Percentiles rank a stretch among this genome's conserved stretches.
Evolutionary conservation across 1,140 invertebrate genomes (phyloP).

Genomic region (Linepithema humile): DNA sequence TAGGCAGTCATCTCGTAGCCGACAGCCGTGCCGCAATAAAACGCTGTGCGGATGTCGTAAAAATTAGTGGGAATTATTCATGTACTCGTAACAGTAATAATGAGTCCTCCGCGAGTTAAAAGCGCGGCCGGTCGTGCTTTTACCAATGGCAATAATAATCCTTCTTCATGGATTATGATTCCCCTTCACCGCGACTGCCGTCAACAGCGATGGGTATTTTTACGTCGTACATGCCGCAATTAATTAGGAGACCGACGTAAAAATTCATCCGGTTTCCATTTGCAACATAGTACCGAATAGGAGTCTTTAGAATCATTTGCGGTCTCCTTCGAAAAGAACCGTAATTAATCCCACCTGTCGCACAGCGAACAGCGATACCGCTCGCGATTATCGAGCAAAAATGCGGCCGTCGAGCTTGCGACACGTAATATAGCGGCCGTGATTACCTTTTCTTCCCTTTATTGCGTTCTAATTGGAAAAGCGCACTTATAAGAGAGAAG

Average conservation of each 20-base stretch:
- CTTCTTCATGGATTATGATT: constrained; percentile 45
- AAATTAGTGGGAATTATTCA: constrained; percentile 57
- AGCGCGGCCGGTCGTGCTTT: constrained; percentile 37
- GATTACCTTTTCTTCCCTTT: constrained; percentile 61
- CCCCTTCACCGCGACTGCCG: neutral
- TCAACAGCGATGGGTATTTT: constrained; percentile 35
- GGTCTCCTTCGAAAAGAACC: constrained; percentile 13
- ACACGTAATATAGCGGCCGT: constrained; percentile 50
- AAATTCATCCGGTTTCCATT: constrained; percentile 58
- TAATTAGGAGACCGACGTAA: constrained; percentile 58
- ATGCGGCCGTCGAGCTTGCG: constrained; percentile 38
- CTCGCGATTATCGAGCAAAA: constrained; percentile 47
- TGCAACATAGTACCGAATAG: neutral
- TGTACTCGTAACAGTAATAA: constrained; percentile 17
- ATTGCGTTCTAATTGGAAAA: constrained; percentile 50
- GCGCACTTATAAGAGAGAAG: constrained; percentile 26
- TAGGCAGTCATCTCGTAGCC: constrained; percentile 4
- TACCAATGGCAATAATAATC: constrained; percentile 37
- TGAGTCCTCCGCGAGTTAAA: constrained; percentile 14
- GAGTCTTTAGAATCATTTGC: constrained; percentile 36
- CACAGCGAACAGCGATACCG: constrained; percentile 1
- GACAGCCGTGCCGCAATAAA: constrained; percentile 27
- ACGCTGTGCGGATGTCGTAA: constrained; percentile 31
- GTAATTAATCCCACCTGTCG: neutral
- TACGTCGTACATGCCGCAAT: constrained; percentile 46